Conservation (phyloP, 2,113 vertebrate genomes). For the Lanius ludovicianus region DNA sequence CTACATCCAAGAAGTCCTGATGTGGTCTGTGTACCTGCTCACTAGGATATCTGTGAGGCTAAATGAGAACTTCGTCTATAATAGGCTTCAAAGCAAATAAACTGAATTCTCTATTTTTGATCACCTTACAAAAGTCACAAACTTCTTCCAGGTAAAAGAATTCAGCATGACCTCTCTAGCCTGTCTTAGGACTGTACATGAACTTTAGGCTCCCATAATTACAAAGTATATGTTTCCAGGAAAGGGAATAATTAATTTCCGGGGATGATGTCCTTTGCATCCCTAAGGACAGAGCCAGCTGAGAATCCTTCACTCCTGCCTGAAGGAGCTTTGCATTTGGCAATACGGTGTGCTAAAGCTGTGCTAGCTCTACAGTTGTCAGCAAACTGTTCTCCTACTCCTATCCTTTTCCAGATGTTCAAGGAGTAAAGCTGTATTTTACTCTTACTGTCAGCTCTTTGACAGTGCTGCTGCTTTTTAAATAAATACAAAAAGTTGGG, state of each 20-base stretch:
- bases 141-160: neutral
- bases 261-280: neutral
- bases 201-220: slow-evolving; percentile 3
- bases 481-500: slow-evolving; percentile 32
- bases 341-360: slow-evolving; percentile 20
- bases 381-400: slow-evolving; percentile 22
- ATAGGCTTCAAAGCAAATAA: neutral
- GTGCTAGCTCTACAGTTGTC: slow-evolving; percentile 22
- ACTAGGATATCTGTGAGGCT: neutral
- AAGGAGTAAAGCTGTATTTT: slow-evolving; percentile 27
- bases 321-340: slow-evolving; percentile 2
- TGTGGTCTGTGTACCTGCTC: neutral
- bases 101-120: neutral
- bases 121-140: neutral
- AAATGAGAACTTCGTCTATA: neutral
- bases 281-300: neutral
- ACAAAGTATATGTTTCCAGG: neutral
- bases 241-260: slow-evolving; percentile 5
- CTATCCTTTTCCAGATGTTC: slow-evolving; percentile 44
- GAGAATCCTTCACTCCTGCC: neutral
- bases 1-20: neutral
- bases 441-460: slow-evolving; percentile 6
- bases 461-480: slow-evolving; percentile 29
- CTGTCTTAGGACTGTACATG: neutral
- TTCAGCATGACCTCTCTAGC: neutral